phyloP scores from a whole-genome alignment of 2,888 invertebrate genomes.

The Nymphalis urticae region DNA sequence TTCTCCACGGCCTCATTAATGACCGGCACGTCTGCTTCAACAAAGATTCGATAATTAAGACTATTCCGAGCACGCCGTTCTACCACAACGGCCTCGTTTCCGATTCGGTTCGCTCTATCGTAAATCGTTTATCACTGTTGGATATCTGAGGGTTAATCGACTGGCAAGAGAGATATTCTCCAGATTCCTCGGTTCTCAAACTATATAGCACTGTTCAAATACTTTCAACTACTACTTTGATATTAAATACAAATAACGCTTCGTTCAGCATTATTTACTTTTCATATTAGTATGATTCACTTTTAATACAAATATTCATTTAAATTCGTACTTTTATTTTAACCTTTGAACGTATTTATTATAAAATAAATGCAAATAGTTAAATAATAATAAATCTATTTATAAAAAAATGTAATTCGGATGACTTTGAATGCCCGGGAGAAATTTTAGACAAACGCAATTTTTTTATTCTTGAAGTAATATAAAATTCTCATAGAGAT shows the following conservation, averaged over 20 bases:
- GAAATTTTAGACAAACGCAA: conserved; percentile 2
- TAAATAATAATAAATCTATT: neutral
- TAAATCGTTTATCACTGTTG: conserved; percentile 71
- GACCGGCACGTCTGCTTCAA: conserved; percentile 57
- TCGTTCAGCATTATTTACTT: neutral
- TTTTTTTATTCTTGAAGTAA: conserved; percentile 1
- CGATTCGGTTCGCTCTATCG: conserved; percentile 68
- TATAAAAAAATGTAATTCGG: conserved; percentile 2
- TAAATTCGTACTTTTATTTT: no score
- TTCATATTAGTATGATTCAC: no score
- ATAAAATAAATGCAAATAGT: neutral
- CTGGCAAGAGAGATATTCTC: conserved; percentile 61
- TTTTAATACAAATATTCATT: no score
- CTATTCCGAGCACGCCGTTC: conserved; percentile 66
- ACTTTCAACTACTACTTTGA: neutral
- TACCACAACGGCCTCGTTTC: conserved; percentile 73
- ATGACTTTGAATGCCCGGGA: neutral
- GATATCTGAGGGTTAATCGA: conserved; percentile 60
- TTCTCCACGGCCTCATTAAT: conserved; percentile 60
- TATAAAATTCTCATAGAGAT: conserved; percentile 18
- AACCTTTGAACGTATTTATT: neutral
- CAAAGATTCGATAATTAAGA: conserved; percentile 71
- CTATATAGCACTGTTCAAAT: conserved; percentile 7
- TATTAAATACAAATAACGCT: neutral
- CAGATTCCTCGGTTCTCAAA: conserved; percentile 51